Percentiles rank a stretch among this genome's conserved stretches.
phyloP scores from a whole-genome alignment of 2,113 vertebrate species.

The Panurus biarmicus region DNA sequence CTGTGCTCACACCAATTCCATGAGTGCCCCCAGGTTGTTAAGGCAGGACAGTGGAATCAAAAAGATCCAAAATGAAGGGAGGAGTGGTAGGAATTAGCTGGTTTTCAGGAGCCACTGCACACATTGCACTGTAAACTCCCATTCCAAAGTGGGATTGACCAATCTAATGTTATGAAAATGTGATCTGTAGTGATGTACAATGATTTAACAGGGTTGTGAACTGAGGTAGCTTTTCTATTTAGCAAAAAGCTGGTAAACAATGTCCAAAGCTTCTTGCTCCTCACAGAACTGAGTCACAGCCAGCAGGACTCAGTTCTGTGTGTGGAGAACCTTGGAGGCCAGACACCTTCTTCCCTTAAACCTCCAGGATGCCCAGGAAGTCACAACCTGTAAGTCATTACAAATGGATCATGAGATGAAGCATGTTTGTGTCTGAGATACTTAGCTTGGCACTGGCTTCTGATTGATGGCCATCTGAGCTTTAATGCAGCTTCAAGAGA shows the following conservation, averaged over 20 bases:
- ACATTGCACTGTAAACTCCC: not conserved
- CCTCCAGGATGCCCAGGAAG: not conserved
- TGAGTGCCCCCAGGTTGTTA: not conserved
- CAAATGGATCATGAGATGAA: not conserved
- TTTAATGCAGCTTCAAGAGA: slow-evolving; percentile 1
- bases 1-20: not conserved
- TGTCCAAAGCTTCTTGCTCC: not conserved
- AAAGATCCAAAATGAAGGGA: not conserved
- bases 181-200: not conserved
- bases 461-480: slow-evolving; percentile 18
- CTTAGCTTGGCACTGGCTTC: not conserved
- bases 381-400: not conserved
- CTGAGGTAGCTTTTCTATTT: not conserved
- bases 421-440: not conserved
- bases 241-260: not conserved
- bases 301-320: not conserved
- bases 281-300: not conserved
- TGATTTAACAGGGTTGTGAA: not conserved
- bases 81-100: not conserved
- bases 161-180: not conserved
- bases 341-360: not conserved
- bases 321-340: not conserved
- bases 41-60: not conserved
- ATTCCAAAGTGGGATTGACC: not conserved
- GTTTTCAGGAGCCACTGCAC: not conserved